phyloP scores from a whole-genome alignment of 2,888 invertebrate species.

The Pammene aurita region DNA sequence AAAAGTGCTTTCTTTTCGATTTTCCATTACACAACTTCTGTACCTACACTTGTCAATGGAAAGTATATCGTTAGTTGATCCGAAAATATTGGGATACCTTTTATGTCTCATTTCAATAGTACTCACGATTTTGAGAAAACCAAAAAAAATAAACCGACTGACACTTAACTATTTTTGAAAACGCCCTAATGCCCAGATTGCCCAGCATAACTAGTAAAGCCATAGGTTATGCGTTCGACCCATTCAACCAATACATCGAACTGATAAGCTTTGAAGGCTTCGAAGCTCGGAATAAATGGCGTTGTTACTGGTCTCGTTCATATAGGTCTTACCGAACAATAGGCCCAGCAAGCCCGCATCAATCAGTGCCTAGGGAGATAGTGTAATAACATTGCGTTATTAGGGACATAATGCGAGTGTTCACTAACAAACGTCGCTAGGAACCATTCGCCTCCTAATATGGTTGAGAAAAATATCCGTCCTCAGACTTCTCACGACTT shows the following conservation, averaged over 20 bases:
- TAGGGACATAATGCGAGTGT: slow-evolving; percentile 18
- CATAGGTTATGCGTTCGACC: neutral
- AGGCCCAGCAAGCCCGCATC: slow-evolving; percentile 40
- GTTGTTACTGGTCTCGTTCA: slow-evolving; percentile 29
- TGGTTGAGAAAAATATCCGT: neutral
- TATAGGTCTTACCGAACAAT: slow-evolving; percentile 43
- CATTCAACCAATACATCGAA: slow-evolving; percentile 19
- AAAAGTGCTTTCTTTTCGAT: no score
- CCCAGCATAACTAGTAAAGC: neutral
- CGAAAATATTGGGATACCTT: no score
- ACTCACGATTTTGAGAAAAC: no score
- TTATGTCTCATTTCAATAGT: no score
- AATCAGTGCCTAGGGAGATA: slow-evolving; percentile 41
- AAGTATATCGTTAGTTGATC: no score
- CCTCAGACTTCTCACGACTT: neutral
- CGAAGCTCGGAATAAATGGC: slow-evolving; percentile 41
- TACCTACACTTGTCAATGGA: no score
- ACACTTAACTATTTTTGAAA: no score
- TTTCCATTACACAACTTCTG: no score
- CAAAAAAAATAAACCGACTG: no score
- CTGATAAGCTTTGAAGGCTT: slow-evolving; percentile 6
- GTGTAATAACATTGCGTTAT: slow-evolving; percentile 30
- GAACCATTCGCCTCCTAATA: neutral
- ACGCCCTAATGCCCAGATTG: no score
- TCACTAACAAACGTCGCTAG: slow-evolving; percentile 8